These are phyloP conservation scores for Gulo gulo DNA, from an alignment of 2,113 vertebrate genomes.

Conservation along the genomic window DNA sequence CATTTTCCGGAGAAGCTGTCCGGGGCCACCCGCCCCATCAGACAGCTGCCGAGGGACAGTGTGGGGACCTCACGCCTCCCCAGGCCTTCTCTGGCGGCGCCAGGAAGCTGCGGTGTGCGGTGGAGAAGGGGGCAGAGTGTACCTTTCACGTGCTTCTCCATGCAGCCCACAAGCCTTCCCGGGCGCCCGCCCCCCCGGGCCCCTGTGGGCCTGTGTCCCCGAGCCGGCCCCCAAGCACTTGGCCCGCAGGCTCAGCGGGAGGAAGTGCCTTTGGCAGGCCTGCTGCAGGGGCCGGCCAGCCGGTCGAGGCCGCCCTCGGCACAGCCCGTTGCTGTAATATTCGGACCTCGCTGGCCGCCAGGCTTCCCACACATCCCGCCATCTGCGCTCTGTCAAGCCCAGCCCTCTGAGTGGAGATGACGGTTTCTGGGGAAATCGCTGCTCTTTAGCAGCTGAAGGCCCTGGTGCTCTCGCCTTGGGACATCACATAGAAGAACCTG, in stretches of 20 bases:
- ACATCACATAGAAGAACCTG: neutral
- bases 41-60: fast-evolving
- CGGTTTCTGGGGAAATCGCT: neutral
- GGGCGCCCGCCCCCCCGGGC: neutral
- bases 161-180: neutral
- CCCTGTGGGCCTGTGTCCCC: neutral
- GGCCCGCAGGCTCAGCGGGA: neutral
- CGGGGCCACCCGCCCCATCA: neutral
- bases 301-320: neutral
- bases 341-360: fast-evolving
- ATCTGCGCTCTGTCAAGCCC: neutral
- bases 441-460: neutral
- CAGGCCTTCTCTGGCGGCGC: neutral
- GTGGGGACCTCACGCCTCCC: neutral
- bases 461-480: neutral
- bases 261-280: neutral
- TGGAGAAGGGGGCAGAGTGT: no score
- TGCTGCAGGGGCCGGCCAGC: fast-evolving
- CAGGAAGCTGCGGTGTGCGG: neutral
- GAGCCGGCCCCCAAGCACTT: neutral
- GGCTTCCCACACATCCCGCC: neutral
- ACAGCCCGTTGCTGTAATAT: fast-evolving
- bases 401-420: neutral
- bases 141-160: fast-evolving
- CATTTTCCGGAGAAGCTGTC: neutral